Evolutionary conservation across 1,140 invertebrate genomes (phyloP), one percentile per base, ranked within the genome.

Genomic region (Mesaphorura yosii): DNA sequence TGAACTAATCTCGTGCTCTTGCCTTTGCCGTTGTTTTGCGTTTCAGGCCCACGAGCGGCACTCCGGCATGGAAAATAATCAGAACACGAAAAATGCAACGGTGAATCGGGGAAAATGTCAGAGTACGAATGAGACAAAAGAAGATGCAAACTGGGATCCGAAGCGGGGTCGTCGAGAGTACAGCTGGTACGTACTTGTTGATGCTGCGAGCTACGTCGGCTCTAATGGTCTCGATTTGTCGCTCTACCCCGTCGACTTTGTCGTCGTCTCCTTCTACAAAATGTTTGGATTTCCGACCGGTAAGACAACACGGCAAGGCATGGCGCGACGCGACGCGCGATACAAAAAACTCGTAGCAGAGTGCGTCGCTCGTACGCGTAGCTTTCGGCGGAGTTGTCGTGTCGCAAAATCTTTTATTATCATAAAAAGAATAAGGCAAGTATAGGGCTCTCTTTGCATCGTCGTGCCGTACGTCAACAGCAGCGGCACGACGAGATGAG

Each of bases 261-360:
- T 95, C 0, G 80, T 79, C 45, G 31, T 97, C 4, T 97, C 93
- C 1, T 97, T 97, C 73, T 97, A 97, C 71, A 98, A 98, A 77
- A 88, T 98, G 64, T 96, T 98, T 75, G 94, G 94, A 3, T 95
- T 84, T 72, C 93, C 94, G 5, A 95, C 91, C 51, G 93, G 61
- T 63, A 41, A 48, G 59, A 2, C 76, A 47, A 46, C 10, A 34
- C 31, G 31, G 31, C n/a, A n/a, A 34, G 31, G n/a, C 31, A 34
- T 34, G 31, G 31, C 31, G n/a, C n/a, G 31, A 10, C 10, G 10
- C n/a, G 10, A 34, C n/a, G 31, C n/a, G n/a, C n/a, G 10, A 10
- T n/a, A 34, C 10, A 10, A 10, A 34, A 34, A 34, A n/a, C 31
- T 34, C 10, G 31, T 34, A 10, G 10, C 31, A n/a, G 31, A 34